Evolutionary conservation across 2,888 invertebrate species (phyloP).

Genomic region (Atherix ibis): DNA sequence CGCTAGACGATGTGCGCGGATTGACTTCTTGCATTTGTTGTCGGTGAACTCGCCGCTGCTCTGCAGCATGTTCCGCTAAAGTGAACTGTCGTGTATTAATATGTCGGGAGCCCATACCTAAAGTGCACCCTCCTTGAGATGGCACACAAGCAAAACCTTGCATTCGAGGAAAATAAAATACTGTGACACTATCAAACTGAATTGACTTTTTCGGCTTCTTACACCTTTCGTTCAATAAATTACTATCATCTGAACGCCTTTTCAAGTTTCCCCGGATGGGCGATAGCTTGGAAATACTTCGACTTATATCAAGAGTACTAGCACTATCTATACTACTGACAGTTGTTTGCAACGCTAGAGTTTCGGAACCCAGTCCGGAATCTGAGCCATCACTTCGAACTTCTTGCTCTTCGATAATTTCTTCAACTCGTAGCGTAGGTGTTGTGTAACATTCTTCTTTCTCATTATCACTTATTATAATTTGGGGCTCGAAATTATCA

Average conservation of each 20-base stretch:
- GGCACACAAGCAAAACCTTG: slow-evolving; percentile 88
- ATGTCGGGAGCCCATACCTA: slow-evolving; percentile 76
- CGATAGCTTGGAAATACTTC: background rate
- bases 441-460: slow-evolving; percentile 2
- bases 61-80: slow-evolving; percentile 73
- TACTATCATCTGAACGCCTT: slow-evolving; percentile 32
- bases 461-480: background rate
- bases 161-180: slow-evolving; percentile 86
- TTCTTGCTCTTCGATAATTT: slow-evolving; percentile 38
- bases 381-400: slow-evolving; percentile 70
- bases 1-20: slow-evolving; percentile 43
- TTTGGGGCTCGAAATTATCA: background rate
- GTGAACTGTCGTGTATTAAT: slow-evolving; percentile 60
- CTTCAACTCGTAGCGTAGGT: slow-evolving; percentile 3
- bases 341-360: slow-evolving; percentile 24
- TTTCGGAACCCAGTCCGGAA: slow-evolving; percentile 66
- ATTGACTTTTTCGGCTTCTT: slow-evolving; percentile 66
- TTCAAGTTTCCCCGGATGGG: slow-evolving; percentile 51
- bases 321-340: slow-evolving; percentile 2
- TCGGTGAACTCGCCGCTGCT: slow-evolving; percentile 73
- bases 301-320: slow-evolving; percentile 1
- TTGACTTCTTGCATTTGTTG: slow-evolving; percentile 47
- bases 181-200: slow-evolving; percentile 80
- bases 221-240: slow-evolving; percentile 21
- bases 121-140: slow-evolving; percentile 76